A percentile compares a stretch with the other conserved stretches of the same genome.
Evolutionary conservation across 2,888 invertebrate genomes (phyloP).

Genomic region (Caenorhabditis afra): DNA sequence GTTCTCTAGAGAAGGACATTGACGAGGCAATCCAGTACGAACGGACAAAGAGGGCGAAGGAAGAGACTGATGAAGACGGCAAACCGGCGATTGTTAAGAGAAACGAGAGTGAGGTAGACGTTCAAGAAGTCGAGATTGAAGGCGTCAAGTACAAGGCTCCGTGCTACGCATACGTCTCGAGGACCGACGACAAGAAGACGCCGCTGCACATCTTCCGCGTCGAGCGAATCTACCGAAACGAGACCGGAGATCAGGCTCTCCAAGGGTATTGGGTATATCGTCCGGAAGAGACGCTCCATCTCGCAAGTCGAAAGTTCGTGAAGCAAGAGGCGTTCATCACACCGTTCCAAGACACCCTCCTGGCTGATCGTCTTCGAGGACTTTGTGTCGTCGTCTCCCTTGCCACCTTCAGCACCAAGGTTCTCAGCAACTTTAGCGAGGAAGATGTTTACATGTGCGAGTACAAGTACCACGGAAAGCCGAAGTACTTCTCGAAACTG

Average conservation of each 20-base stretch:
- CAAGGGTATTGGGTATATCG: constrained; percentile 91
- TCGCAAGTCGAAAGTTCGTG: constrained; percentile 94
- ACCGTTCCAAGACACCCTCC: constrained; percentile 89
- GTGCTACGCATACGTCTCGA: constrained; percentile 91
- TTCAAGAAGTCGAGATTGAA: constrained; percentile 82
- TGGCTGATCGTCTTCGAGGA: constrained; percentile 90
- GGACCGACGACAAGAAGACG: constrained; percentile 82
- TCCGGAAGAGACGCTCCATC: constrained; percentile 96
- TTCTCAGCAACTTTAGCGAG: constrained; percentile 85
- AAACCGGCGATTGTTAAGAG: constrained; percentile 38
- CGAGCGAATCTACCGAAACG: constrained; percentile 86
- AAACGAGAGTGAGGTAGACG: constrained; percentile 29
- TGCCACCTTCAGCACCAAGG: constrained; percentile 91
- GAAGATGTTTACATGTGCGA: constrained; percentile 94
- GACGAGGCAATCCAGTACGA: constrained; percentile 55
- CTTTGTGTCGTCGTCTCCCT: constrained; percentile 87
- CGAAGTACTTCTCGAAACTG: constrained; percentile 93
- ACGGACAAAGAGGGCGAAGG: constrained; percentile 39
- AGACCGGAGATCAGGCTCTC: constrained; percentile 84
- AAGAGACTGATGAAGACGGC: constrained; percentile 57
- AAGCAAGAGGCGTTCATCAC: constrained; percentile 94
- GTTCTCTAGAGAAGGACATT: constrained; percentile 83
- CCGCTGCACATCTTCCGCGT: constrained; percentile 90
- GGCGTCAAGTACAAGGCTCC: constrained; percentile 88
- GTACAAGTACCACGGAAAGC: constrained; percentile 91